These are phyloP conservation scores for Mus caroli DNA, from an alignment of 2,797 vertebrate genomes.

Conservation along the genomic window DNA sequence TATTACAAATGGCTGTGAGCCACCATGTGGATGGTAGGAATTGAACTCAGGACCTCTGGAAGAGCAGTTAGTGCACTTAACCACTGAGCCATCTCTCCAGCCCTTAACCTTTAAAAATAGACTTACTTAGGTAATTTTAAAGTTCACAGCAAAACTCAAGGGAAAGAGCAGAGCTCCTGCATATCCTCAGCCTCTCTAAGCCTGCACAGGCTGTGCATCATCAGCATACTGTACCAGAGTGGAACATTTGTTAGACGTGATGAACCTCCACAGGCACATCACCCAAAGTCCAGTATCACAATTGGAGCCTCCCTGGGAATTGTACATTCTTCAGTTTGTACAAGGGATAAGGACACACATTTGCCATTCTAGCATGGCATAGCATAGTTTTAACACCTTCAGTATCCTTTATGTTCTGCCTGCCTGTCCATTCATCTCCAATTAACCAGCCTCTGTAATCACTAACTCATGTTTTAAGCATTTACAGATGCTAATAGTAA, in stretches of 20 bases:
- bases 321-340: background rate
- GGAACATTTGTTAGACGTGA: background rate
- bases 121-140: background rate
- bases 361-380: background rate
- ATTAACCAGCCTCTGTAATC: background rate
- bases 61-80: too few species aligned
- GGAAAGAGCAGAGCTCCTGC: background rate
- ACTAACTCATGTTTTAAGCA: background rate
- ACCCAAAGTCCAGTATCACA: background rate
- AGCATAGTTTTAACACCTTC: background rate
- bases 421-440: background rate
- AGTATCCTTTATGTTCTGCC: background rate
- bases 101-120: conserved; percentile 35
- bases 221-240: background rate
- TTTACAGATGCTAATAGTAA: background rate
- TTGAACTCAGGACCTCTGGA: too few species aligned
- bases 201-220: background rate
- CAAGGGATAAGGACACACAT: background rate
- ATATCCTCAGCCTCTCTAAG: background rate
- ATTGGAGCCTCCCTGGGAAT: background rate
- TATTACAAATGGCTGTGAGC: too few species aligned
- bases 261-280: background rate
- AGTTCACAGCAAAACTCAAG: background rate
- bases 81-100: too few species aligned
- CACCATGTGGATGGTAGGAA: too few species aligned